Base-by-base conservation (phyloP, 37 sponge, comb jelly and placozoan genomes). In the Tethya wilhelma region DNA sequence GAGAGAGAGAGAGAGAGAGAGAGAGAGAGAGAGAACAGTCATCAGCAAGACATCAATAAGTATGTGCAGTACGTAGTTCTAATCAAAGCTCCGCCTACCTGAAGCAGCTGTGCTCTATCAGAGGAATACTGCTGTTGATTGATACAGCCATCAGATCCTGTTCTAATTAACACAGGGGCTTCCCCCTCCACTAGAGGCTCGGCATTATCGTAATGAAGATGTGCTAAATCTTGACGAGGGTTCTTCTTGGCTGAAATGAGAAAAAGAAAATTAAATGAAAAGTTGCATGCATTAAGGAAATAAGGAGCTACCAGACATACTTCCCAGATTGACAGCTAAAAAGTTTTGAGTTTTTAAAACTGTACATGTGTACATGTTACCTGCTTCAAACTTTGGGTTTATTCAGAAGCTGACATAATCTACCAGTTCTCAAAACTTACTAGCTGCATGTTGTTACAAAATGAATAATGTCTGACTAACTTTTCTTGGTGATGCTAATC, bases 111-210 rank as follows among this genome's bases (percentile, higher is more conserved):
- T n/a, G n/a, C n/a, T n/a, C n/a, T n/a, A n/a, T n/a, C n/a, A n/a
- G n/a, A n/a, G n/a, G n/a, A n/a, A n/a, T n/a, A n/a, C n/a, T 40
- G 12, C 53, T 72, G 73, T 1, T 74, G 40, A 32, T 69, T 67
- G 77, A 87, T 55, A 53, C 74, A 80, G 25, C 81, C 46, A 39
- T 87, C 87, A 19, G 87, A 87, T 9, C 87, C 87, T 14, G 75
- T 67, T 36, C 87, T 44, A 36, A 64, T n/a, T 20, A 87, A 46
- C 8, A 25, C 66, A 3, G 78, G 53, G 29, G 31, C 69, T 23
- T 85, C 91, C 29, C 83, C 91, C 25, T 91, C 91, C 40, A 91
- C 29, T 41, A 65, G 58, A 0, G 91, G 91, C 72, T 71, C 83
- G 26, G 68, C 32, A 49, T 91, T 81, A 29, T 41, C 65, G 7